Evolutionary conservation across 2,113 vertebrate genomes (phyloP).

Genomic region (Theristicus caerulescens): DNA sequence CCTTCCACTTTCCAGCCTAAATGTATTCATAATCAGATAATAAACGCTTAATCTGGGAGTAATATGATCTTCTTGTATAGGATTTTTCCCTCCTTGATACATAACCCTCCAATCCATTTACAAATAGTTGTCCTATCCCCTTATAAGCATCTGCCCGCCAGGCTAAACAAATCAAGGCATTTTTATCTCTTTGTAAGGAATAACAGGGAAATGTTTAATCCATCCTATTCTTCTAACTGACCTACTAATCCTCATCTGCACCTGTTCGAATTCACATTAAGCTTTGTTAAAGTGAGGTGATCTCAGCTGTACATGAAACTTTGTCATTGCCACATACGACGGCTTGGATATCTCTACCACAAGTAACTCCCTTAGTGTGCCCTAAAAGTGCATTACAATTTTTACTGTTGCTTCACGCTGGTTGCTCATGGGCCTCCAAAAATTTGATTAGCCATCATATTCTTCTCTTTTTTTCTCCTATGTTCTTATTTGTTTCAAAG

Average conservation of each 20-base stretch:
- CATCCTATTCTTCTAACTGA: background rate
- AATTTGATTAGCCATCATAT: background rate
- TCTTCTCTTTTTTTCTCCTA: background rate
- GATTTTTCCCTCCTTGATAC: background rate
- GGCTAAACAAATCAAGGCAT: background rate
- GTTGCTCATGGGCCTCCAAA: background rate
- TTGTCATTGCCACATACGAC: background rate
- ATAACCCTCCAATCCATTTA: background rate
- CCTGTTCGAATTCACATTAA: background rate
- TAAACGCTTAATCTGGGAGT: background rate
- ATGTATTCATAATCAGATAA: background rate
- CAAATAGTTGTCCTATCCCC: background rate
- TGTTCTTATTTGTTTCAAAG: background rate
- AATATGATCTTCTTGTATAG: background rate
- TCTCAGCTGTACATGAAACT: background rate
- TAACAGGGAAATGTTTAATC: background rate
- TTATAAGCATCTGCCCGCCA: background rate
- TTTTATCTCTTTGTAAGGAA: background rate
- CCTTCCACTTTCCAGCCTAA: background rate
- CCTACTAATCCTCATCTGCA: background rate
- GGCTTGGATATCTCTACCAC: background rate
- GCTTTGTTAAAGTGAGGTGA: background rate
- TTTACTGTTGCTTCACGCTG: background rate
- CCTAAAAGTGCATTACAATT: background rate
- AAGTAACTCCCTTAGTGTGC: accelerated